These are phyloP conservation scores for Amazona ochrocephala DNA, from an alignment of 2,797 vertebrate genomes.

Conservation along the genomic window DNA sequence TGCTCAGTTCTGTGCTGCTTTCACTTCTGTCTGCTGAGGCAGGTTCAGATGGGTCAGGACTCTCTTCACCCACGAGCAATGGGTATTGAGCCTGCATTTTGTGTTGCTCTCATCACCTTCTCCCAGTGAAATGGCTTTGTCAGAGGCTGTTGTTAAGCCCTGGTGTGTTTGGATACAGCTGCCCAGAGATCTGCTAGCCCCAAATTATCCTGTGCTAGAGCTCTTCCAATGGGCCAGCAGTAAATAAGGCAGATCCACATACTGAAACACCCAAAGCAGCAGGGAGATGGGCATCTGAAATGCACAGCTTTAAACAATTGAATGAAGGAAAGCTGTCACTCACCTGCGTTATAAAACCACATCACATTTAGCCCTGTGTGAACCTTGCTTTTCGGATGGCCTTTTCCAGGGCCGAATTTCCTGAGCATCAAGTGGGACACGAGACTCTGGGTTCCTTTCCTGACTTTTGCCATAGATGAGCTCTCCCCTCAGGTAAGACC, in stretches of 20 bases:
- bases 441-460: neutral
- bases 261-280: neutral
- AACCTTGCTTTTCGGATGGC: neutral
- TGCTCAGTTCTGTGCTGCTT: neutral
- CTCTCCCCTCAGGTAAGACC: neutral
- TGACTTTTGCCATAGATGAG: neutral
- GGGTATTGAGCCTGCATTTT: neutral
- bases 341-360: neutral
- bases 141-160: neutral
- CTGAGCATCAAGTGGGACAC: neutral
- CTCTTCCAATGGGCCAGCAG: neutral
- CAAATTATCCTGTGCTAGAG: neutral
- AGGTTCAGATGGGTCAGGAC: neutral
- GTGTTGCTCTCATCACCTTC: neutral
- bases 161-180: neutral
- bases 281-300: neutral
- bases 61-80: neutral
- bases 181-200: too few relatives aligned
- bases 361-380: neutral
- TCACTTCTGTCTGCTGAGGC: too few relatives aligned
- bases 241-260: neutral
- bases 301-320: neutral
- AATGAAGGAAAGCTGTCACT: neutral
- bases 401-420: neutral
- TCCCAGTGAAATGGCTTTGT: too few relatives aligned